phyloP scores from a whole-genome alignment of 1,140 invertebrate genomes.

The Ephestia elutella region DNA sequence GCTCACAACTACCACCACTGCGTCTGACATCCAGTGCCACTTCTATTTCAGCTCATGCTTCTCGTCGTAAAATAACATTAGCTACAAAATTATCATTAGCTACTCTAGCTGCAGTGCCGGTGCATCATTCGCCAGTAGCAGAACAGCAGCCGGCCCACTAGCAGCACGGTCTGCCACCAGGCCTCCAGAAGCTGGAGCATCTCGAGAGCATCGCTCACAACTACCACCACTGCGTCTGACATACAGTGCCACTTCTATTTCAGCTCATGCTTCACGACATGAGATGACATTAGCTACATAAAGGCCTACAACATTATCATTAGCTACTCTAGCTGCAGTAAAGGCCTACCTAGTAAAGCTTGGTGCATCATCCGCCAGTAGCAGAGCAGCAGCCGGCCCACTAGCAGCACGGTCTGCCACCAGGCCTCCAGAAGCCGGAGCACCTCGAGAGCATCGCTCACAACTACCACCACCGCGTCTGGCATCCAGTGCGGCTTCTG shows the following conservation, averaged over 20 bases:
- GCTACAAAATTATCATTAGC: too few relatives aligned
- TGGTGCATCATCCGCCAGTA: slow-evolving; percentile 42
- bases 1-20: slow-evolving; percentile 39
- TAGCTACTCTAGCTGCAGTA: too few relatives aligned
- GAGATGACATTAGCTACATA: too few relatives aligned
- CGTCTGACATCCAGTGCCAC: slow-evolving; percentile 40
- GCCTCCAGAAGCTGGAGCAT: slow-evolving; percentile 36
- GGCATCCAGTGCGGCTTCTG: slow-evolving; percentile 42
- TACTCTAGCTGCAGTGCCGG: slow-evolving; percentile 9
- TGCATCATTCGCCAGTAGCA: slow-evolving; percentile 42
- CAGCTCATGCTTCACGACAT: slow-evolving; percentile 14
- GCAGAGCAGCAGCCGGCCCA: slow-evolving; percentile 39
- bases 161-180: slow-evolving; percentile 49
- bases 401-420: slow-evolving; percentile 47
- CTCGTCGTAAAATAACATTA: too few relatives aligned
- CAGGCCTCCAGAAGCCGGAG: slow-evolving; percentile 42
- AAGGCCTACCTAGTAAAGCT: slow-evolving; percentile 38
- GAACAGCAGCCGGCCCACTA: slow-evolving; percentile 37
- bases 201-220: slow-evolving; percentile 37
- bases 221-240: slow-evolving; percentile 40
- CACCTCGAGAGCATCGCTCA: slow-evolving; percentile 35
- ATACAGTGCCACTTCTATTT: slow-evolving; percentile 37
- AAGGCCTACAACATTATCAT: too few relatives aligned
- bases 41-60: slow-evolving; percentile 23
- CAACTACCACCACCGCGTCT: slow-evolving; percentile 38